phyloP scores from a whole-genome alignment of 2,113 vertebrate species.

The Syngnathus typhle region DNA sequence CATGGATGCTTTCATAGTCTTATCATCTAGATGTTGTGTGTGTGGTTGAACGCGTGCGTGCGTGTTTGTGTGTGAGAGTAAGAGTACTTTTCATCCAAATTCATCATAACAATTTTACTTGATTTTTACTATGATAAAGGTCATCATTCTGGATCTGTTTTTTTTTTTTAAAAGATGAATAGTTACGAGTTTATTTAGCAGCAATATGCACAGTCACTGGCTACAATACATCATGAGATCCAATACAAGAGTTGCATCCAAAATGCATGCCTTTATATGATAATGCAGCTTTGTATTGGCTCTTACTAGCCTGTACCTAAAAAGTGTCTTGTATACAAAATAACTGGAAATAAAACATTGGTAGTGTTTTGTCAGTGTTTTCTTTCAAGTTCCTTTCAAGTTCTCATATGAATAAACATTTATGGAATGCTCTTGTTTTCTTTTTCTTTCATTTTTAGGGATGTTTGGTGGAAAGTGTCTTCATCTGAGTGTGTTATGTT shows the following conservation, averaged over 20 bases:
- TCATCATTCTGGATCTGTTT: not conserved
- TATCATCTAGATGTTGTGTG: conserved; percentile 10
- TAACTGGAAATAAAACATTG: conserved; percentile 11
- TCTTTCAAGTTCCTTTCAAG: conserved; percentile 68
- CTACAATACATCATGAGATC: not conserved
- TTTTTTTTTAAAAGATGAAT: conserved; percentile 13
- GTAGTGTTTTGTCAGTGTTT: conserved; percentile 20
- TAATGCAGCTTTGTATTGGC: not conserved
- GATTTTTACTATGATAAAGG: conserved; percentile 6
- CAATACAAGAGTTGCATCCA: conserved; percentile 8
- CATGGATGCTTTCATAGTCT: conserved; percentile 37
- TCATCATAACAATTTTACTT: conserved; percentile 23
- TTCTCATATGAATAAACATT: conserved; percentile 74
- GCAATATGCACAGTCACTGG: not conserved
- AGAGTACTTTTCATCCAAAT: conserved; percentile 10
- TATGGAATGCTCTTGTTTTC: conserved; percentile 61
- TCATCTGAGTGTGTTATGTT: conserved; percentile 16
- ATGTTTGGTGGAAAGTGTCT: conserved; percentile 23
- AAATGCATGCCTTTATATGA: not conserved
- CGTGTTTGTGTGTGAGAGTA: not conserved
- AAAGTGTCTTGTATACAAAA: not conserved
- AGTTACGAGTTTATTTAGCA: not conserved
- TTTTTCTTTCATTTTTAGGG: conserved; percentile 18
- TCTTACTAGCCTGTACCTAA: not conserved
- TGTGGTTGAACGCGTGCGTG: not conserved